Evolutionary conservation across 1,140 invertebrate genomes (phyloP), one percentile per base, ranked within the genome.

Genomic region (Trypoxylus dichotomus): DNA sequence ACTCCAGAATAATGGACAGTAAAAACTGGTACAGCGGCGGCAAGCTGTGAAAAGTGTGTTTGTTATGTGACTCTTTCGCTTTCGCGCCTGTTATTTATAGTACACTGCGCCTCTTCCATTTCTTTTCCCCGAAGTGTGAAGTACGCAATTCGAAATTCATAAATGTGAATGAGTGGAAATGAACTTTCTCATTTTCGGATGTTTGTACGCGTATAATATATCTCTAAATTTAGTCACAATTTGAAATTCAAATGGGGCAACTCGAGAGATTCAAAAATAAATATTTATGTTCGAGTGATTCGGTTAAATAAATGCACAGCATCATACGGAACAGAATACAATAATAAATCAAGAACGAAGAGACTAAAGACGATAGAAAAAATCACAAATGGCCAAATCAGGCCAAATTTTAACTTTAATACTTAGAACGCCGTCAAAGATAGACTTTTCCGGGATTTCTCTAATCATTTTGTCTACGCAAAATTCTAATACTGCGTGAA

Each of bases 1-100:
- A 68, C 60, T 63, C 60, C 60, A 19, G 60, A 68, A 68, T 29
- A 68, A 68, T 29, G 60, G 60, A 29, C 60, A 68, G 60, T 68
- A 68, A 68, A 68, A 68, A 68, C 60, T 29, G 60, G 27, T 68
- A 29, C 60, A 27, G 15, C 21, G 60, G 60, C 21, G 19, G 60
- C 11, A 68, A 68, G 27, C 60, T 68, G 60, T 68, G 60, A 68
- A 68, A 68, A 68, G 19, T 68, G 60, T 68, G 11, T 68, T 58
- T 19, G 19, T 68, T 19, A 8, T 68, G 60, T 68, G 60, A 68
- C 60, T 68, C 60, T 68, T 68, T 68, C 60, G 15, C 60, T 68
- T 68, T 68, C 21, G 60, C 21, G 11, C 8, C 8, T 27, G 27
- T 68, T 68, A 68, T 68, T 68, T 68, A 68, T 68, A 24, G 19